Evolutionary conservation across 92 coral and sea anemone species (phyloP).

Genomic region (Meandrina meandrites): DNA sequence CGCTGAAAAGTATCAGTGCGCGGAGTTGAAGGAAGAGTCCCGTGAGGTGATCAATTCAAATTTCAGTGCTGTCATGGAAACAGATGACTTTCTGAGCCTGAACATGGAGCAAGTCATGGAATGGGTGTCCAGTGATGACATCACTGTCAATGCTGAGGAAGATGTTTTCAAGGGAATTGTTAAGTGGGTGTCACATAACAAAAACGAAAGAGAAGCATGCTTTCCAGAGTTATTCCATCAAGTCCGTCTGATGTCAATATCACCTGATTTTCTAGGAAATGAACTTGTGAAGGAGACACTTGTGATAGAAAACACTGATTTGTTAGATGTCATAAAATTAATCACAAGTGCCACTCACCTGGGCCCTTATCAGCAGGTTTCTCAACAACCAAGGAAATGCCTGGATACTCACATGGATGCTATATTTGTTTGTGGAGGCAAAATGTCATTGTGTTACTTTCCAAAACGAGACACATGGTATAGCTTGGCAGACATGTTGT

Average conservation of each 20-base stretch:
- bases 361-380: not conserved
- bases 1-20: slow-evolving; percentile 16
- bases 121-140: slow-evolving; percentile 35
- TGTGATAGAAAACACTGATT: not conserved
- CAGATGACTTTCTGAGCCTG: slow-evolving; percentile 19
- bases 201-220: slow-evolving; percentile 2
- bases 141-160: slow-evolving; percentile 12
- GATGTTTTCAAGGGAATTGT: slow-evolving; percentile 24
- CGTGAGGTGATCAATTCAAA: not conserved
- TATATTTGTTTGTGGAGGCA: slow-evolving; percentile 23
- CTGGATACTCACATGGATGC: not conserved
- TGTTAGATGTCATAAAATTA: not conserved
- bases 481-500: not conserved
- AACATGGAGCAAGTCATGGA: not conserved
- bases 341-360: not conserved
- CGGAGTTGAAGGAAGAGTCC: slow-evolving; percentile 1
- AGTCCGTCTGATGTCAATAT: not conserved
- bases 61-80: slow-evolving; percentile 4
- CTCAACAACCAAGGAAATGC: slow-evolving; percentile 14
- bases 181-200: slow-evolving; percentile 26
- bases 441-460: not conserved
- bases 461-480: slow-evolving; percentile 10
- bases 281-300: slow-evolving; percentile 11
- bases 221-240: not conserved
- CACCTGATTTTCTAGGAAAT: slow-evolving; percentile 4